These are phyloP conservation scores for Calliphora vicina DNA, from an alignment of 1,140 invertebrate genomes.

Conservation along the genomic window DNA sequence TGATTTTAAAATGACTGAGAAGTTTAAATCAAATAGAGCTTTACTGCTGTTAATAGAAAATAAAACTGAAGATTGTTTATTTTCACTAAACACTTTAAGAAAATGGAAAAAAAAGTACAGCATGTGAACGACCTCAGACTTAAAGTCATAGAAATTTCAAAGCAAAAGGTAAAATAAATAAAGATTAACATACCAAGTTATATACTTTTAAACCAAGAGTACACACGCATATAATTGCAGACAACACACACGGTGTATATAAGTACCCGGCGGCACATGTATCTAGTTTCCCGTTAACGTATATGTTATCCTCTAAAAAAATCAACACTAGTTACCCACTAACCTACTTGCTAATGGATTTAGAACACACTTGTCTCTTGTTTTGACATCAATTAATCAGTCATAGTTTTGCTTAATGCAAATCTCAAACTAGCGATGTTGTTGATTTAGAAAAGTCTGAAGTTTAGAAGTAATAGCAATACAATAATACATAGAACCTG, in stretches of 20 bases:
- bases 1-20: conserved; percentile 8
- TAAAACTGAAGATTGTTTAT: conserved; percentile 20
- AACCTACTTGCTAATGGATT: no score
- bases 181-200: background rate
- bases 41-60: conserved; percentile 31
- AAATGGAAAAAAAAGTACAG: background rate
- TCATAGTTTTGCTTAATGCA: no score
- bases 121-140: conserved; percentile 23
- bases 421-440: no score
- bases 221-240: background rate
- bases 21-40: conserved; percentile 29
- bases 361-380: no score
- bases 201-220: background rate
- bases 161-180: background rate
- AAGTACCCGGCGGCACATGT: no score
- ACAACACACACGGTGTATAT: background rate
- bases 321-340: no score
- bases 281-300: no score
- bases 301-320: no score
- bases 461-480: no score
- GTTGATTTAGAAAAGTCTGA: no score
- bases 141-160: background rate
- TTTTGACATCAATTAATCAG: no score
- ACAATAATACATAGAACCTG: no score
- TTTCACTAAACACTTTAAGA: conserved; percentile 17